phyloP scores from a whole-genome alignment of 2,113 vertebrate species.

The Hoplias malabaricus region DNA sequence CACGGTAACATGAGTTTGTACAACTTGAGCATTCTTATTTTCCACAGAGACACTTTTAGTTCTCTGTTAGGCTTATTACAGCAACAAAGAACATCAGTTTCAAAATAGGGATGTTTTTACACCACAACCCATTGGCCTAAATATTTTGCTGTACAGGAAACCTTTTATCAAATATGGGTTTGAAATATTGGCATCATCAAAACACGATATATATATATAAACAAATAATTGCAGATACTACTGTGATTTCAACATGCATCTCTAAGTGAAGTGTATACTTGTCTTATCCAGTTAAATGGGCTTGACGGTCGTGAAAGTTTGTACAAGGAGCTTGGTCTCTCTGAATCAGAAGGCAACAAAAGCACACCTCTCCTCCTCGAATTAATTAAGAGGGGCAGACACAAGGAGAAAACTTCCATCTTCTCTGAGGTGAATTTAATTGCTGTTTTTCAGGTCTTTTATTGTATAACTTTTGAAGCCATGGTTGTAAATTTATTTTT shows the following conservation, averaged over 20 bases:
- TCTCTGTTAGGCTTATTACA: background rate
- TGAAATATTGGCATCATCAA: too few species aligned
- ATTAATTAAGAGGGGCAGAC: slow-evolving; percentile 78
- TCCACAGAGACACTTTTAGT: too few species aligned
- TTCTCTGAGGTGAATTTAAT: slow-evolving; percentile 70
- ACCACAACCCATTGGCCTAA: too few species aligned
- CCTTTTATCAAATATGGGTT: too few species aligned
- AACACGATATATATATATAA: too few species aligned
- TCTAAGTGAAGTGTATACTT: background rate
- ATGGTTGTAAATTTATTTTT: background rate
- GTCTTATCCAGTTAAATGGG: slow-evolving; percentile 72
- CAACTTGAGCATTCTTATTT: too few species aligned
- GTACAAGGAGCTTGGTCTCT: slow-evolving; percentile 81
- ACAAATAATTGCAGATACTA: too few species aligned
- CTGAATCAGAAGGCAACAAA: slow-evolving; percentile 74
- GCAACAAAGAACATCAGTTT: background rate
- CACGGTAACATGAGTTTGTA: slow-evolving; percentile 72
- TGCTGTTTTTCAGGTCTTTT: background rate
- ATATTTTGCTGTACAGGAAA: too few species aligned
- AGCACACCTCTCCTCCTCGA: slow-evolving; percentile 83
- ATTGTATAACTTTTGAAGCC: background rate
- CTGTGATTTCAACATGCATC: background rate
- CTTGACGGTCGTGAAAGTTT: slow-evolving; percentile 83
- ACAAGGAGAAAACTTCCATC: slow-evolving; percentile 59
- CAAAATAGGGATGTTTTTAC: too few species aligned